phyloP scores from a whole-genome alignment of 2,888 invertebrate genomes.

The Meandrusa payeni region DNA sequence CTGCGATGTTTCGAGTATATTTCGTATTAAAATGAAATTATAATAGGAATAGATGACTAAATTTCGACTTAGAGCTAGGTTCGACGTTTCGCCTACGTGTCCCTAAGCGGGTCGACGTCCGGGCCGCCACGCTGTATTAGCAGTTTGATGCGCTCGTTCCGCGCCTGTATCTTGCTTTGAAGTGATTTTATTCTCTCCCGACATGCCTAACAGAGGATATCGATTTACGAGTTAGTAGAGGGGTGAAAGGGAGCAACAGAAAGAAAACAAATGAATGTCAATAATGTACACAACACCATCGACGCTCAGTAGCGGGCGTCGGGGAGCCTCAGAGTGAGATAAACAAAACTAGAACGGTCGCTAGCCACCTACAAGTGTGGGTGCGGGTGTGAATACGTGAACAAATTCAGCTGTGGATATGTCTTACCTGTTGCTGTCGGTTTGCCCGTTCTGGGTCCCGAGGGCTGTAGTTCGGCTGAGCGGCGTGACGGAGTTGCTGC shows the following conservation, averaged over 20 bases:
- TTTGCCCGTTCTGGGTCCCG: slow-evolving; percentile 90
- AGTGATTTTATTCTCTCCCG: slow-evolving; percentile 92
- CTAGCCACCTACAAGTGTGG: slow-evolving; percentile 55
- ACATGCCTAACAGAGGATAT: slow-evolving; percentile 86
- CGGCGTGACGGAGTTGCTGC: slow-evolving; percentile 90
- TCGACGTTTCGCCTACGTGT: slow-evolving; percentile 74
- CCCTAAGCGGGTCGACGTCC: slow-evolving; percentile 86
- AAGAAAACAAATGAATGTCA: slow-evolving; percentile 59
- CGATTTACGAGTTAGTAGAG: slow-evolving; percentile 63
- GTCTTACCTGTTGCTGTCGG: slow-evolving; percentile 93
- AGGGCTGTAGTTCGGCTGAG: slow-evolving; percentile 91
- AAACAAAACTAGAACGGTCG: slow-evolving; percentile 69
- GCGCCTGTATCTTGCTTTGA: slow-evolving; percentile 93
- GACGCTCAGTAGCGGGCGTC: slow-evolving; percentile 35
- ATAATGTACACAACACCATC: slow-evolving; percentile 42
- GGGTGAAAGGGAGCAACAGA: slow-evolving; percentile 64
- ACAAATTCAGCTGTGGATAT: slow-evolving; percentile 10
- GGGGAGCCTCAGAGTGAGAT: slow-evolving; percentile 46
- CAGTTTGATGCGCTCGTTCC: slow-evolving; percentile 93
- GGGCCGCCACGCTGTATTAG: slow-evolving; percentile 93
- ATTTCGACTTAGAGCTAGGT: slow-evolving; percentile 55
- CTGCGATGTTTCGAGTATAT: slow-evolving; percentile 67
- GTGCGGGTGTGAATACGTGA: slow-evolving; percentile 33
- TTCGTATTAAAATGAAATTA: slow-evolving; percentile 55
- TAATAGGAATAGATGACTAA: slow-evolving; percentile 60